phyloP scores from a whole-genome alignment of 2,797 vertebrate species.

The Carduelis carduelis region DNA sequence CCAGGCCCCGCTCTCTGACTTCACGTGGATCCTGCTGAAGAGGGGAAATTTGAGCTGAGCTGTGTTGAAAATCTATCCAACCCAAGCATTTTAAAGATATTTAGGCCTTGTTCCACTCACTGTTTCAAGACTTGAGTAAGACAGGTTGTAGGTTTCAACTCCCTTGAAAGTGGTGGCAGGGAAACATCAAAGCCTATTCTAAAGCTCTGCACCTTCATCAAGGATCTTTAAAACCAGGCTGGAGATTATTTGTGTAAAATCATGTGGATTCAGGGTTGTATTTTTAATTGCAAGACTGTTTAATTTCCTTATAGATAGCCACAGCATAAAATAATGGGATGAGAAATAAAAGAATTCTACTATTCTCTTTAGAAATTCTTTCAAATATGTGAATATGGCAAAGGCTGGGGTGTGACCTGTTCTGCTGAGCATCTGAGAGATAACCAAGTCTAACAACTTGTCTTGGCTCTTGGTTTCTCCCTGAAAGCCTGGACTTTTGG shows the following conservation, averaged over 20 bases:
- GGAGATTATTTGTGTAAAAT: neutral
- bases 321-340: neutral
- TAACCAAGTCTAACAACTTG: neutral
- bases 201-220: neutral
- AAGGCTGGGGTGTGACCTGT: neutral
- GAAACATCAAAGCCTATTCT: neutral
- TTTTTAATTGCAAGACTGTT: neutral
- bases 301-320: neutral
- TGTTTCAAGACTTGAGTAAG: neutral
- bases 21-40: neutral
- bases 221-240: neutral
- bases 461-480: neutral
- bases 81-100: neutral
- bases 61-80: conserved; percentile 9
- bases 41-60: conserved; percentile 26
- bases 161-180: neutral
- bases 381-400: neutral
- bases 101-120: neutral
- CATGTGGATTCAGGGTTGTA: neutral
- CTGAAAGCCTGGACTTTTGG: neutral
- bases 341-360: neutral
- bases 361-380: neutral
- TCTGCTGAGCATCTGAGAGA: neutral
- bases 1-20: fast-evolving
- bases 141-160: neutral